Base-by-base conservation (phyloP, 2,888 invertebrate genomes). In the Diarsia dahlii region DNA sequence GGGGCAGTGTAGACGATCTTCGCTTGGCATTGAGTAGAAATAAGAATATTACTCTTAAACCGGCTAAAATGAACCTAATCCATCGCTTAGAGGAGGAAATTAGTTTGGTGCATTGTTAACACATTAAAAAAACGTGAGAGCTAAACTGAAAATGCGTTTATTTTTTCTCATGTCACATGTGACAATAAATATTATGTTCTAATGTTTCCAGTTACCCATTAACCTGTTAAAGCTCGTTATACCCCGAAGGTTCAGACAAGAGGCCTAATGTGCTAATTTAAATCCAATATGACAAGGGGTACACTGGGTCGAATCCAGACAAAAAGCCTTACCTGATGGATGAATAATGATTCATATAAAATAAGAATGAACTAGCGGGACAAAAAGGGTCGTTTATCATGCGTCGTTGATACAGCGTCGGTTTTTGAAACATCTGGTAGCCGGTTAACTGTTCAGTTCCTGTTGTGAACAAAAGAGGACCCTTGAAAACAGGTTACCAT, bases 401-500 rank as follows among this genome's bases (percentile, higher is more conserved):
- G 54, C 39, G 65, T 54, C 23, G 28, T 67, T 34, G 45, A 50
- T 52, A 63, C 45, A 12, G 45, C 18, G 67, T 23, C 62, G 52
- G 45, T 64, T 76, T 80, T 81, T 80, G n/a, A 52, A 63, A 63
- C 76, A 80, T 62, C 62, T 76, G 69, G 60, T 23, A 81, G 67
- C 60, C 60, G 62, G 54, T n/a, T 73, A 73, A 76, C 77, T 56
- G 82, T 74, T 58, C 28, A 68, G 67, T 68, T 79, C 72, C 77
- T 71, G 68, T 74, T 54, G 56, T 39, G 34, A 73, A 84, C 71
- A 78, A 82, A 79, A 58, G 56, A 23, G n/a, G 74, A 46, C 81
- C 82, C 82, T 81, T 74, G 46, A 62, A 74, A 74, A 69, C 82
- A 52, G 74, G 81, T 70, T 77, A 62, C 34, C 45, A 10, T 20